Base-by-base conservation (phyloP, 2,113 vertebrate genomes). In the Pseudolaguvia tuberculata region DNA sequence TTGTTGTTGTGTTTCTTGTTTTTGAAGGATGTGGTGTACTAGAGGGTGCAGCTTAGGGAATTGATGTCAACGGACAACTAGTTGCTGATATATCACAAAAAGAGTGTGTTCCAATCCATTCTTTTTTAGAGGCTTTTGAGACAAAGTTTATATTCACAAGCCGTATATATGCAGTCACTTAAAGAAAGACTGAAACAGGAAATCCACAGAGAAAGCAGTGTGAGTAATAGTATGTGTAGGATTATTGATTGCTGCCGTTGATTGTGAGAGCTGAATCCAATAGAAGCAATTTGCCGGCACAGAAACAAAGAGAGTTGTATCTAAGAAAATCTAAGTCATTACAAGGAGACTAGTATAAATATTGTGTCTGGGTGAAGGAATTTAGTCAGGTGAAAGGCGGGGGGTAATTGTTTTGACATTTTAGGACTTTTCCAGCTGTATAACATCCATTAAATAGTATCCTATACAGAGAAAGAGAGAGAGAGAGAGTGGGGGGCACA, bases 241-340 rank as follows among this genome's bases (percentile, higher is more conserved):
- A 82, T 76, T 73, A 83, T 80, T 76, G 79, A 83, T 77, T 57
- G 73, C 70, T 52, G 62, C n/a, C 80, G 72, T 68, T 80, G 76
- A 83, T 83, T 70, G 39, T 47, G 53, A 75, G 84, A 81, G 83
- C 50, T 62, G 62, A 83, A 79, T 80, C 72, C 77, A 76, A 68
- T 76, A 80, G 81, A 78, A 53, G 27, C 78, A 70, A 84, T 78
- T 80, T 75, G 70, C 79, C 76, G 72, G 74, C 59, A 73, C 78
- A 62, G 55, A 42, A 20, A 55, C 23, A 74, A 63, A 31, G 51
- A 68, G 57, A 80, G 78, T 77, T 65, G 47, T 66, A n/a, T 59
- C 67, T 71, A 11, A 25, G n/a, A 55, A 45, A 70, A 74, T 79
- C 45, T 79, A 35, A 29, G 70, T 63, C 78, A 39, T 77, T 74